Base-by-base conservation (phyloP, 2,888 invertebrate genomes). In the Cenopis cana region DNA sequence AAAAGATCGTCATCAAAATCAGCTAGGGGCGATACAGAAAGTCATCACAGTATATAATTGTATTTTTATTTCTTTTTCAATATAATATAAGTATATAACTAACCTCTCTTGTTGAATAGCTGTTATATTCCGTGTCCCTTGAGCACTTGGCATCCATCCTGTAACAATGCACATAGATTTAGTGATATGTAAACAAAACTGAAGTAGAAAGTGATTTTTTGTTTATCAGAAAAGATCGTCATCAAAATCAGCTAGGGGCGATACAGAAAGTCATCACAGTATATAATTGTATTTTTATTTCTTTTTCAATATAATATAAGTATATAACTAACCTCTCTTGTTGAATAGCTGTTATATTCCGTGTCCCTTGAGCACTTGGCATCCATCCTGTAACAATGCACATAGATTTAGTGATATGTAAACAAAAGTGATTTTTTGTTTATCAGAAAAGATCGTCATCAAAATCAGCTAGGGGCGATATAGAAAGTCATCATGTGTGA, bases 401-500 rank as follows among this genome's bases (percentile, higher is more conserved):
- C 4, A 12, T n/a, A 29, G 5, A 5, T 29, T 4, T 29, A 29
- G 29, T 29, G 29, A 29, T 29, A 29, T 29, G 29, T 41, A 11
- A 36, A 12, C 0, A 14, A 29, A 29, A 29, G 14, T 52, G 1
- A n/a, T 55, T 24, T 55, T 9, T 12, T n/a, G 33, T 56, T 68
- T 69, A 68, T 84, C 82, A 85, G 84, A 65, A 74, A 69, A 49
- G 72, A 86, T 85, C 85, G 79, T 83, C 83, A 83, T 79, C 85
- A 64, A 85, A 73, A 67, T 75, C 85, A 83, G 85, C 79, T 75
- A 83, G 85, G 83, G 83, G 83, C 81, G 81, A 83, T 84, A 82
- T 81, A 74, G 73, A 59, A 69, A 59, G 75, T 79, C 82, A 84
- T 82, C 79, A 80, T 8, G 41, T 29, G 29, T 4, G 29, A 4